Conservation (phyloP, 2,797 vertebrate genomes). For the Eospalax fontanierii region DNA sequence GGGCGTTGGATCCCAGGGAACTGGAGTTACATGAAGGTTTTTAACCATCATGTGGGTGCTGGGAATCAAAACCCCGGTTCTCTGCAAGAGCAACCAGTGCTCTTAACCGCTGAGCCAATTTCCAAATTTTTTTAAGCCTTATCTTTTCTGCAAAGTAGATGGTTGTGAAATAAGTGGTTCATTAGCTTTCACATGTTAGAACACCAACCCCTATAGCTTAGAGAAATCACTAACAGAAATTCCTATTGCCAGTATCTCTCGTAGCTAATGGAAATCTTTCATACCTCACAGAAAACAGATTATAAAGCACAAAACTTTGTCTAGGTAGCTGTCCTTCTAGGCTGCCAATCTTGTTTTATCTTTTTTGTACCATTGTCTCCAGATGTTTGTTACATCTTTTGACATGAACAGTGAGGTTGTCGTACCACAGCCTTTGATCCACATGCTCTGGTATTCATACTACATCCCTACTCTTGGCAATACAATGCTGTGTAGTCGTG, state of each 20-base stretch:
- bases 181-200: not conserved
- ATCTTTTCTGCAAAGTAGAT: constrained; percentile 30
- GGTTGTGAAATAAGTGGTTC: not conserved
- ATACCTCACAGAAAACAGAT: constrained; percentile 54
- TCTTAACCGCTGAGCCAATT: too few relatives aligned
- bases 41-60: too few relatives aligned
- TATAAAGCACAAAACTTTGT: constrained; percentile 27
- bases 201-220: constrained; percentile 16
- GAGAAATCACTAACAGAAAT: constrained; percentile 24
- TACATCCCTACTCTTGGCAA: not conserved
- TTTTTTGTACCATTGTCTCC: not conserved
- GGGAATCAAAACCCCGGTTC: too few relatives aligned
- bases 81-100: too few relatives aligned
- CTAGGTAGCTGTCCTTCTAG: not conserved
- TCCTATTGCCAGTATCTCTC: constrained; percentile 21
- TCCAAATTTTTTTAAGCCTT: too few relatives aligned
- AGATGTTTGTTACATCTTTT: not conserved
- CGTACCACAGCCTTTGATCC: not conserved
- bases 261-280: constrained; percentile 15
- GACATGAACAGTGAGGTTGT: constrained; percentile 10
- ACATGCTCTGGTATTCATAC: not conserved
- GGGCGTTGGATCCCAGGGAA: too few relatives aligned
- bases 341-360: constrained; percentile 13
- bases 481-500: not conserved
- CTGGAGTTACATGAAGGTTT: too few relatives aligned